Evolutionary conservation across 2,797 vertebrate genomes (phyloP), one percentile per base, ranked within the genome.

Genomic region (Helostoma temminkii): DNA sequence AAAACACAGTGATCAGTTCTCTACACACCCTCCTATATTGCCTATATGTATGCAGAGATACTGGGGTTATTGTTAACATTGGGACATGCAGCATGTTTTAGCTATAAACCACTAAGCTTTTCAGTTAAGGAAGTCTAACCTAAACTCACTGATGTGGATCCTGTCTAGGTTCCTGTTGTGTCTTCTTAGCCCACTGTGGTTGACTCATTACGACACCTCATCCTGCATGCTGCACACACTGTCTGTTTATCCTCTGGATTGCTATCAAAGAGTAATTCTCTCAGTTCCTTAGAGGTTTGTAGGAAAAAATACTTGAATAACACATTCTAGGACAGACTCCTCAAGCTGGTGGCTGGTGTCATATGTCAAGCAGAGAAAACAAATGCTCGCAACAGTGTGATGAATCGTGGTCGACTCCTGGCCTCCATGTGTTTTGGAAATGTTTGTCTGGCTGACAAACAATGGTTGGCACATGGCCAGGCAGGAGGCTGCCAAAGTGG

Each of bases 381-480:
- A 66, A 80, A 67, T 18, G 21, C 12, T 28, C 37, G 45, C 59
- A 24, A 24, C 37, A 43, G 43, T 3, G 16, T 80, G 78, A 79
- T 80, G 71, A 82, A 89, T 76, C 22, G 14, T 67, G 0, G 10
- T 65, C 6, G n/a, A 41, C 75, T 76, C 58, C 56, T 81, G 77
- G 87, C 84, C 88, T 82, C 76, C 63, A 11, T 72, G 63, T 62
- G 77, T 86, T 82, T 82, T 92, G 88, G 88, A 93, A 91, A 92
- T 88, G 88, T 93, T 92, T 92, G 88, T 86, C 84, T 88, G 90
- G 81, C 88, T 48, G 28, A 65, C 72, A 84, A 91, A 94, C 91
- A 94, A 94, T 94, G 93, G 88, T 67, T 92, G 92, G 91, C 84
- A 55, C 57, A 22, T 25, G 32, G 80, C 91, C 92, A 90, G 74